Base-by-base conservation (phyloP, 2,797 vertebrate genomes). In the Sandelia bainsii region DNA sequence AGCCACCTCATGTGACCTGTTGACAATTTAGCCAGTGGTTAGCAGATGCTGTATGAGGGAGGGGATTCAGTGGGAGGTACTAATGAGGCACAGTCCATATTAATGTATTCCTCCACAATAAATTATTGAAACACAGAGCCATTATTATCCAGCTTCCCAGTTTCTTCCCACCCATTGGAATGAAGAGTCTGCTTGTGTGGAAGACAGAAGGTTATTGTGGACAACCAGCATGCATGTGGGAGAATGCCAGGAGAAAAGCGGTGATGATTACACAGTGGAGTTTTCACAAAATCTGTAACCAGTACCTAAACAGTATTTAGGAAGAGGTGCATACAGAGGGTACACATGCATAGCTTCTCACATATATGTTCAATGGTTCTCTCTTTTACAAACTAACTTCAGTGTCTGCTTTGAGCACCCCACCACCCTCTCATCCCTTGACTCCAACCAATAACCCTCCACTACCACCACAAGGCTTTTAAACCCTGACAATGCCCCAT, bases 81-180 rank as follows among this genome's bases (percentile, higher is more conserved):
- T 79, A 76, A 86, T 67, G 77, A 72, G 63, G 65, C 82, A 77
- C 83, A 77, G 81, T 89, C 80, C 82, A 83, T 75, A 86, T 91
- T 92, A 90, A 91, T 89, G 88, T 81, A 80, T 69, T 91, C 69
- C 67, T 65, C 65, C 71, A 77, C 75, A 79, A 73, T 61, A 79
- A 78, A 73, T 75, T 65, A 61, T 54, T 69, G 80, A 76, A 85
- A 87, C 63, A 88, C 78, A 81, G 80, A 66, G 70, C 40, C 68
- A 27, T 63, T 77, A 64, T 84, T 88, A 75, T 76, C 63, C 64
- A 64, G 77, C 62, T 57, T 62, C n/a, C 29, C n/a, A n/a, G n/a
- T 74, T 81, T 74, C 70, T 79, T 65, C 75, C 79, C 77, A 65
- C 74, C 51, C 53, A 1, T 10, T 20, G 39, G 56, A 67, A 87